A percentile compares a stretch with the other conserved stretches of the same genome.
These are phyloP conservation scores for Acronicta alni DNA, from an alignment of 2,888 invertebrate genomes.

Conservation along the genomic window DNA sequence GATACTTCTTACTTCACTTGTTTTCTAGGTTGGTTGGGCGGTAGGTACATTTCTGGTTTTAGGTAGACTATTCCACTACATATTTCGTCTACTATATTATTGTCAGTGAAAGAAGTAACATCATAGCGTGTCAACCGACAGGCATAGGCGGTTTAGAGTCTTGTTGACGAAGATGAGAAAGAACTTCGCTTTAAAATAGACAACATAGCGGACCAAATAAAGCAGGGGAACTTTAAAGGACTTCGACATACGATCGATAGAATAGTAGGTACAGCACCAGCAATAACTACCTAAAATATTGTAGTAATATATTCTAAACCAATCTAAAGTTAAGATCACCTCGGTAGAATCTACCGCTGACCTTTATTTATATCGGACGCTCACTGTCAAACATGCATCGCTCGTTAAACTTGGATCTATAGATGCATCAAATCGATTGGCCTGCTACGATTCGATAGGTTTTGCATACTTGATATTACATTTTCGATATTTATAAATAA, in stretches of 20 bases:
- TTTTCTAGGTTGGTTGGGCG: constrained; percentile 12
- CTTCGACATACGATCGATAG: no score
- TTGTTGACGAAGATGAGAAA: no score
- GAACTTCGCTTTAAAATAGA: no score
- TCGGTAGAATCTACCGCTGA: constrained; percentile 29
- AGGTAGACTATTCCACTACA: constrained; percentile 1
- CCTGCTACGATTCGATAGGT: constrained; percentile 7
- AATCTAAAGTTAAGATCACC: constrained; percentile 32
- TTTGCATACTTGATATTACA: constrained; percentile 17
- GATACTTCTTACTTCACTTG: constrained; percentile 24
- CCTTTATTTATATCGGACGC: constrained; percentile 44
- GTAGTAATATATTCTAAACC: constrained; percentile 5
- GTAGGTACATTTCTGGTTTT: constrained; percentile 14
- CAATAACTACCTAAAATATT: no score
- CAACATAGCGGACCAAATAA: no score
- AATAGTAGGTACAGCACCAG: no score
- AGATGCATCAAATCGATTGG: constrained; percentile 27
- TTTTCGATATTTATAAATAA: constrained; percentile 23
- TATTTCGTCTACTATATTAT: no score
- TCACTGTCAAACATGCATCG: constrained; percentile 41
- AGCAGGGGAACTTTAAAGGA: no score
- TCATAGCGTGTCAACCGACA: no score
- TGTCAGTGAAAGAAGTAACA: no score
- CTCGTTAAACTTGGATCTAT: constrained; percentile 39
- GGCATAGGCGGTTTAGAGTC: no score